These are phyloP conservation scores for Drosophila pseudoobscura DNA, from an alignment of 1,140 invertebrate species.

Conservation along the genomic window DNA sequence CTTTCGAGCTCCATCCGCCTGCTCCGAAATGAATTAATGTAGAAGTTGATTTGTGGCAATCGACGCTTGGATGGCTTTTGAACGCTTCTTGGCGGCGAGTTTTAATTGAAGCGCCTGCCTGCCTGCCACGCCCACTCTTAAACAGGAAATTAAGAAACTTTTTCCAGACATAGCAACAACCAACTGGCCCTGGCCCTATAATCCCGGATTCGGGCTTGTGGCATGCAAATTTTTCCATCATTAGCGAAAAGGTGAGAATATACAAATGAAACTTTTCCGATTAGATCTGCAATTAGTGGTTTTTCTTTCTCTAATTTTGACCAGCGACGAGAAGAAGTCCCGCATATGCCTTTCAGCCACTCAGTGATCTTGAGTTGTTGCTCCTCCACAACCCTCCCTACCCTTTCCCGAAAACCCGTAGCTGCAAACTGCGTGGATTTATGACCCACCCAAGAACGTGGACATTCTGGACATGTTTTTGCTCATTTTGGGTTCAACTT, in stretches of 20 bases:
- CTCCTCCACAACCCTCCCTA: too few species aligned
- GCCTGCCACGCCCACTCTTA: conserved; percentile 12
- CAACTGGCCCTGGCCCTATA: conserved; percentile 13
- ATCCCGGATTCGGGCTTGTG: conserved; percentile 20
- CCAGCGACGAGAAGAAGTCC: too few species aligned
- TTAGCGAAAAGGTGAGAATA: background rate
- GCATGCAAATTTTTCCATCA: background rate
- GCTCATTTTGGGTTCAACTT: too few species aligned
- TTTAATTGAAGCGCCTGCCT: conserved; percentile 60
- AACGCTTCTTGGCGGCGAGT: conserved; percentile 54
- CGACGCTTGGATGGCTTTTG: conserved; percentile 63
- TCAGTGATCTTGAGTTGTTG: too few species aligned
- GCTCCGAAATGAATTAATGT: conserved; percentile 67
- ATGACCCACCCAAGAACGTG: too few species aligned
- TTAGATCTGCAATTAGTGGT: background rate
- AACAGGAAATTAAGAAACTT: conserved; percentile 76
- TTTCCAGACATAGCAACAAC: background rate
- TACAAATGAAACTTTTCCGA: too few species aligned
- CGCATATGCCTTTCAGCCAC: too few species aligned
- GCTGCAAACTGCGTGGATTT: too few species aligned
- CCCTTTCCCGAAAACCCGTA: too few species aligned
- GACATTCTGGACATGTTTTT: too few species aligned
- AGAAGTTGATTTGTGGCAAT: conserved; percentile 78
- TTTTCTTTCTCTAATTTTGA: background rate
- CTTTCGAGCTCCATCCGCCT: background rate